Percentiles rank a stretch among this genome's conserved stretches.
These are phyloP conservation scores for Apotomis capreana DNA, from an alignment of 2,888 invertebrate genomes.

Conservation along the genomic window DNA sequence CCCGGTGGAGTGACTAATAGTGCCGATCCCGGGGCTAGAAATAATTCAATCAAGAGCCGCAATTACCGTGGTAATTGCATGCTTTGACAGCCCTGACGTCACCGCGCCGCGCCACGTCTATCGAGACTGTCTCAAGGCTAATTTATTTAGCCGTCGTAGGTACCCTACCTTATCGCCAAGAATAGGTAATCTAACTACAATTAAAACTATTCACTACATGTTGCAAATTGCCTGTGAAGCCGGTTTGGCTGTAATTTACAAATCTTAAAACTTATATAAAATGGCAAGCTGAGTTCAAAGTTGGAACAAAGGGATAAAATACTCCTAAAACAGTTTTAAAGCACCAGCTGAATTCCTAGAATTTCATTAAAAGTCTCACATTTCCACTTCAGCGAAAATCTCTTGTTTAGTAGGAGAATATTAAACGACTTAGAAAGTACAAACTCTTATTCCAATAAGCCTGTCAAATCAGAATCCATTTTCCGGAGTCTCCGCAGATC, in stretches of 20 bases:
- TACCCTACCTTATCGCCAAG: background rate
- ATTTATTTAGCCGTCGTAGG: slow-evolving; percentile 48
- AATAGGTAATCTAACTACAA: too few species aligned
- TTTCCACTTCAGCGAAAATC: slow-evolving; percentile 45
- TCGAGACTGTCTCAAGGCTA: slow-evolving; percentile 48
- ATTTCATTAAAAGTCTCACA: slow-evolving; percentile 32
- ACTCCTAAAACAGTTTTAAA: background rate
- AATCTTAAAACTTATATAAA: background rate
- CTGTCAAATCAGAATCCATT: slow-evolving; percentile 40
- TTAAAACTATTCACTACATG: background rate
- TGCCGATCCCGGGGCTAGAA: slow-evolving; percentile 52
- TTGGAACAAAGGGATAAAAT: background rate
- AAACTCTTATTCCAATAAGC: slow-evolving; percentile 35
- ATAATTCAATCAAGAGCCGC: slow-evolving; percentile 62
- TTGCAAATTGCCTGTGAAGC: background rate
- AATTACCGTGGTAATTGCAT: slow-evolving; percentile 59
- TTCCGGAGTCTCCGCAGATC: slow-evolving; percentile 26
- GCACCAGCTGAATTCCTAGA: slow-evolving; percentile 2
- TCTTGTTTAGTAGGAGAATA: slow-evolving; percentile 27
- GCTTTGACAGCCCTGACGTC: slow-evolving; percentile 60
- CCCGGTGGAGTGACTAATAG: slow-evolving; percentile 16
- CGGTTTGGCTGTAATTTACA: background rate
- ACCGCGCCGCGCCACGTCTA: slow-evolving; percentile 46
- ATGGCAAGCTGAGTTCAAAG: background rate
- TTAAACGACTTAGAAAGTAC: slow-evolving; percentile 28